Conservation (phyloP, 2,888 invertebrate species). For the Ectemnius lituratus region DNA sequence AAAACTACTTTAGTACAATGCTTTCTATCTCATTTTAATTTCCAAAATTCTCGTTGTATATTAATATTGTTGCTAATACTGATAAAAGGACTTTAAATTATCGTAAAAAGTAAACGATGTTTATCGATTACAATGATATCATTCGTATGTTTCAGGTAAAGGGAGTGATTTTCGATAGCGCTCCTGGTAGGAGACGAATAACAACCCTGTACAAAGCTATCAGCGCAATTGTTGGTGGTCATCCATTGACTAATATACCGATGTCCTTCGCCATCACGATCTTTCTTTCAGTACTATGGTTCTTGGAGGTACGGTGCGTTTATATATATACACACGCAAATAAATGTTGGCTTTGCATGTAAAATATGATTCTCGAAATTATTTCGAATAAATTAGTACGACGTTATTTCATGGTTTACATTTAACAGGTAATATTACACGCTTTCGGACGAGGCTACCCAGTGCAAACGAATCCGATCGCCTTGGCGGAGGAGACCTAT, state of each 20-base stretch:
- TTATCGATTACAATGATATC: background rate
- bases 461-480: constrained; percentile 81
- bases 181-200: constrained; percentile 83
- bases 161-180: constrained; percentile 86
- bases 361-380: background rate
- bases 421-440: constrained; percentile 74
- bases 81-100: too few relatives aligned
- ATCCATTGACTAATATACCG: constrained; percentile 80
- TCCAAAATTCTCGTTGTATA: too few relatives aligned
- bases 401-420: background rate
- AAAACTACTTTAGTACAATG: too few relatives aligned
- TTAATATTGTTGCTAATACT: too few relatives aligned
- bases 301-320: constrained; percentile 79
- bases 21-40: too few relatives aligned
- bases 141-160: constrained; percentile 75
- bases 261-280: constrained; percentile 80
- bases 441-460: constrained; percentile 73
- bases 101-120: background rate
- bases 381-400: background rate
- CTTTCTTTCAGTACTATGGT: constrained; percentile 82
- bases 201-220: constrained; percentile 81
- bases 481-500: constrained; percentile 81
- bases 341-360: background rate
- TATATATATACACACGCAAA: background rate
- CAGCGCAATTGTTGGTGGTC: constrained; percentile 82